These are phyloP conservation scores for Habrosyne pyritoides DNA, from an alignment of 2,888 invertebrate genomes.

Conservation along the genomic window DNA sequence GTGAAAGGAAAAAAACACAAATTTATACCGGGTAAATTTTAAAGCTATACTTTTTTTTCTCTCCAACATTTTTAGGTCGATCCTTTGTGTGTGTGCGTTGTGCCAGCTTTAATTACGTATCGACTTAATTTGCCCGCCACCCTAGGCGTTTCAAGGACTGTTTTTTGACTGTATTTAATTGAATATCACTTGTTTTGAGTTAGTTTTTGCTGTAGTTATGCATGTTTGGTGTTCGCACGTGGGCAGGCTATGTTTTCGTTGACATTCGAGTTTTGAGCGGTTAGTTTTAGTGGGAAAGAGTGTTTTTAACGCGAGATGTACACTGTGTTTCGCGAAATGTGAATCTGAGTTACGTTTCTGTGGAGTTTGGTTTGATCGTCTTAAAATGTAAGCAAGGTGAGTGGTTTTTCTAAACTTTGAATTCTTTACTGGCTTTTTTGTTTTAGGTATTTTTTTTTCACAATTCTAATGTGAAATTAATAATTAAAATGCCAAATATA, in stretches of 20 bases:
- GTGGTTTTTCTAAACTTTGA: background rate
- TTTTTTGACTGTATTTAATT: slow-evolving; percentile 46
- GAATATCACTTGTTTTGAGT: slow-evolving; percentile 27
- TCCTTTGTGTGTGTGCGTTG: slow-evolving; percentile 79
- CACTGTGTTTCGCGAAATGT: slow-evolving; percentile 14
- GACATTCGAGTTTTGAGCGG: slow-evolving; percentile 22
- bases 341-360: slow-evolving; percentile 11
- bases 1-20: slow-evolving; percentile 81
- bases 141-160: slow-evolving; percentile 55
- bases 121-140: slow-evolving; percentile 81
- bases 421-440: background rate
- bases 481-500: background rate
- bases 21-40: slow-evolving; percentile 84
- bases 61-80: slow-evolving; percentile 80
- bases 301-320: slow-evolving; percentile 14
- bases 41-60: slow-evolving; percentile 83
- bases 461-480: too few species aligned
- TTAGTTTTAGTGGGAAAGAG: slow-evolving; percentile 63
- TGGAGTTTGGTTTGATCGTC: slow-evolving; percentile 29
- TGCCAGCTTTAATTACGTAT: slow-evolving; percentile 83
- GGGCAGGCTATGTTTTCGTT: slow-evolving; percentile 52
- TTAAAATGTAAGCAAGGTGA: slow-evolving; percentile 10
- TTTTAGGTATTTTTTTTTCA: background rate
- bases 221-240: slow-evolving; percentile 17
- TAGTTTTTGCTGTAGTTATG: slow-evolving; percentile 20